These are phyloP conservation scores for Paramormyrops hopkinsi DNA, from an alignment of 2,797 vertebrate genomes.

Conservation along the genomic window DNA sequence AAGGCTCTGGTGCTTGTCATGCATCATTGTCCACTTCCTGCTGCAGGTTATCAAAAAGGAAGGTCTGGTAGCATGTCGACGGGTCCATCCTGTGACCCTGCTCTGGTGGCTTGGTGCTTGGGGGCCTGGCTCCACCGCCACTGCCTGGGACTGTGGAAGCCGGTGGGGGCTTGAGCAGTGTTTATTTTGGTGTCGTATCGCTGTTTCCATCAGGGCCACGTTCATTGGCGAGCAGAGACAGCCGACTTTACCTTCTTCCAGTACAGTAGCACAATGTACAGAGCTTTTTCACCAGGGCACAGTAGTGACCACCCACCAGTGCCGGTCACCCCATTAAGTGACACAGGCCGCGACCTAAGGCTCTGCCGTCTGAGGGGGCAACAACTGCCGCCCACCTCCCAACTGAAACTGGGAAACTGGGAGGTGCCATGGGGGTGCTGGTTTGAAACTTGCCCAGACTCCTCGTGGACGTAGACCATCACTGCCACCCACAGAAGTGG, in stretches of 20 bases:
- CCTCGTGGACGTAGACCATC: neutral
- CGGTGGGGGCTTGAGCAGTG: neutral
- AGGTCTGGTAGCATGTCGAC: neutral
- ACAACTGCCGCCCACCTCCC: no score
- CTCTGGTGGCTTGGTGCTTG: neutral
- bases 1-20: neutral
- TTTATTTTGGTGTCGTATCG: neutral
- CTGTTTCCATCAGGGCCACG: neutral
- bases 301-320: neutral
- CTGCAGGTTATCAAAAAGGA: neutral
- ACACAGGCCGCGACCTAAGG: neutral
- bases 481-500: neutral
- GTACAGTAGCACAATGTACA: neutral
- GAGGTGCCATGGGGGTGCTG: neutral
- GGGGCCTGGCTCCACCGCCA: neutral
- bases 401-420: neutral
- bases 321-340: neutral
- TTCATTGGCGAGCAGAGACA: neutral
- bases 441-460: neutral
- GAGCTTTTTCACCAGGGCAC: neutral
- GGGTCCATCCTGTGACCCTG: neutral
- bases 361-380: neutral
- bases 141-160: neutral
- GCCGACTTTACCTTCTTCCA: neutral
- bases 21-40: neutral